Evolutionary conservation across 2,113 vertebrate species (phyloP).

Genomic region (Centropus bengalensis): DNA sequence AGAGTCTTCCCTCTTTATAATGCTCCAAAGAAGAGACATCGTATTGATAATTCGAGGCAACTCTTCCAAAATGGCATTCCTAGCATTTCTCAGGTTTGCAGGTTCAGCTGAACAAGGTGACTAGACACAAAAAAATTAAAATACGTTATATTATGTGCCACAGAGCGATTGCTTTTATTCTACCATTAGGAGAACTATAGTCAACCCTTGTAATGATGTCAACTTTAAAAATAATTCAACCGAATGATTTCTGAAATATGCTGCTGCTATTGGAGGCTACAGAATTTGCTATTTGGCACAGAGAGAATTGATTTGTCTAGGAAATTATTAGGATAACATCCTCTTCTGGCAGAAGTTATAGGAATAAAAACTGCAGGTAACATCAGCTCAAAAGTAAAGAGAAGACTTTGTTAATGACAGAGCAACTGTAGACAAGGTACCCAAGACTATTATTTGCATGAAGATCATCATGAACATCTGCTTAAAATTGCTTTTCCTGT

Average conservation of each 20-base stretch:
- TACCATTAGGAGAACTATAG: neutral
- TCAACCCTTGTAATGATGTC: neutral
- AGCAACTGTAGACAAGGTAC: neutral
- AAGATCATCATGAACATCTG: neutral
- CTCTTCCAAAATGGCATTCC: constrained; percentile 89
- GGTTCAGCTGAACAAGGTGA: constrained; percentile 76
- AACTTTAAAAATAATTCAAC: neutral
- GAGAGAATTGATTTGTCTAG: neutral
- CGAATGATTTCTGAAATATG: neutral
- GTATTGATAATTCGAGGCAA: constrained; percentile 88
- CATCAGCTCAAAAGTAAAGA: neutral
- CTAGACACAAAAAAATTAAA: constrained; percentile 61
- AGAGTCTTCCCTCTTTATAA: constrained; percentile 84
- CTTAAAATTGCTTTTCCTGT: neutral
- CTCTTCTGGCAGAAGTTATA: neutral
- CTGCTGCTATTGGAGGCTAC: neutral
- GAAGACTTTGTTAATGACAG: neutral
- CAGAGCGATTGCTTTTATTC: neutral
- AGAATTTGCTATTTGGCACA: neutral
- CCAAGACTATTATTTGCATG: neutral
- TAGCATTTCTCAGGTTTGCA: constrained; percentile 87
- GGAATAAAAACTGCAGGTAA: neutral
- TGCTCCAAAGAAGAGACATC: constrained; percentile 89
- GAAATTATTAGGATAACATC: neutral
- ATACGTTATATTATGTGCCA: neutral